phyloP scores from a whole-genome alignment of 2,113 vertebrate genomes.

The Alexandromys fortis region DNA sequence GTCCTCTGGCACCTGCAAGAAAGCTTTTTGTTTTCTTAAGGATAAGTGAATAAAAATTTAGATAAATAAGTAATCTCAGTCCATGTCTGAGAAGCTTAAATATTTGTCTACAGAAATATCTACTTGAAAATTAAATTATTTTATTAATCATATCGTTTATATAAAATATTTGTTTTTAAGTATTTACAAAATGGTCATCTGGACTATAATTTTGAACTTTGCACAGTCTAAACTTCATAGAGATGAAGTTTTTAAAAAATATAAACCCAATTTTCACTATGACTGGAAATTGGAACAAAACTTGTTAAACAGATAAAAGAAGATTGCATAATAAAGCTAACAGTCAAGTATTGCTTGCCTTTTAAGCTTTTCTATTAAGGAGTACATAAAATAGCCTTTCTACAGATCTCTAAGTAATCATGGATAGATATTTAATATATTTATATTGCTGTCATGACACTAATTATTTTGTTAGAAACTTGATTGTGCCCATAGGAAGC shows the following conservation, averaged over 20 bases:
- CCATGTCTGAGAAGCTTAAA: not conserved
- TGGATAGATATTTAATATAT: not conserved
- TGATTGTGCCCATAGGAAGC: not conserved
- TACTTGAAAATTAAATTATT: constrained; percentile 4
- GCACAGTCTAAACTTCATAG: not conserved
- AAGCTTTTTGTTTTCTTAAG: not conserved
- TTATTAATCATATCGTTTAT: not conserved
- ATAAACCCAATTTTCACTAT: not conserved
- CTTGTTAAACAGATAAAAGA: not conserved
- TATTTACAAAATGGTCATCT: not conserved
- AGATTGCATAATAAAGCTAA: not conserved
- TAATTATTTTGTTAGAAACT: not conserved
- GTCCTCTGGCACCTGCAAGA: not conserved
- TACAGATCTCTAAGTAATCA: not conserved
- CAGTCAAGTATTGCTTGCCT: not conserved
- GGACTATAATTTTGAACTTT: not conserved
- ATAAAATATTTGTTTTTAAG: not conserved
- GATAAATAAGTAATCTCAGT: not conserved
- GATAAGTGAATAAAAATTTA: not conserved
- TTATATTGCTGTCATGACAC: not conserved
- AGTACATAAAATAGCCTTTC: not conserved
- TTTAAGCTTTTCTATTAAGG: not conserved
- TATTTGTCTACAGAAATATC: not conserved
- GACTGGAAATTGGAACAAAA: not conserved
- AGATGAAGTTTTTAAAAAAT: not conserved